A percentile compares a stretch with the other conserved stretches of the same genome.
Evolutionary conservation across 2,888 invertebrate species (phyloP).

Genomic region (Balanococcus diminutus): DNA sequence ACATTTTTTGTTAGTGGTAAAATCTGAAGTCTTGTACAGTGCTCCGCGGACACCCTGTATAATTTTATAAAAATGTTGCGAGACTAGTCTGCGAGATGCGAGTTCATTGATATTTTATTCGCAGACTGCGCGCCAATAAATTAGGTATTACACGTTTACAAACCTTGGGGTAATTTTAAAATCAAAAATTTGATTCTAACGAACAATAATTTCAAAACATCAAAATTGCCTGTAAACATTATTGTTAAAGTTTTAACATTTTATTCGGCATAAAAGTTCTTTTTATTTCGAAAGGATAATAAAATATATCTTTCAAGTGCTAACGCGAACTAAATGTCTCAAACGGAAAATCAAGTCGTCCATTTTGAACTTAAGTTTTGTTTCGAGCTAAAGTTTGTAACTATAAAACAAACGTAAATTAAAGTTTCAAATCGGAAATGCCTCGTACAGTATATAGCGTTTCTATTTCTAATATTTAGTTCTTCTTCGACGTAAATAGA

Average conservation of each 20-base stretch:
- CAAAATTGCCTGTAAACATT: conserved; percentile 49
- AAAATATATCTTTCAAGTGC: conserved; percentile 55
- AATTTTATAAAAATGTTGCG: too few species aligned
- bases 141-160: not conserved
- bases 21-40: too few species aligned
- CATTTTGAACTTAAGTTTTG: conserved; percentile 51
- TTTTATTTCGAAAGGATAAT: conserved; percentile 45
- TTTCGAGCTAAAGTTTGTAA: conserved; percentile 46
- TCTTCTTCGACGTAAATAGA: not conserved
- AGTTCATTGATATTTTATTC: not conserved
- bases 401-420: conserved; percentile 55
- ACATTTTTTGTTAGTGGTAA: too few species aligned
- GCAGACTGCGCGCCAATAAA: not conserved
- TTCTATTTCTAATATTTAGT: conserved; percentile 19
- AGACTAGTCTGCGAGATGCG: too few species aligned
- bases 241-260: conserved; percentile 51
- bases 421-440: conserved; percentile 54
- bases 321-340: conserved; percentile 55
- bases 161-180: conserved; percentile 8
- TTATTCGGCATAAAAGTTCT: conserved; percentile 50
- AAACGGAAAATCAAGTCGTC: conserved; percentile 55
- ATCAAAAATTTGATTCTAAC: conserved; percentile 40
- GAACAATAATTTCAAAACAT: conserved; percentile 29
- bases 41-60: too few species aligned
- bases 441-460: conserved; percentile 42